These are phyloP conservation scores for Nowickia ferox DNA, from an alignment of 2,888 invertebrate genomes.

Conservation along the genomic window DNA sequence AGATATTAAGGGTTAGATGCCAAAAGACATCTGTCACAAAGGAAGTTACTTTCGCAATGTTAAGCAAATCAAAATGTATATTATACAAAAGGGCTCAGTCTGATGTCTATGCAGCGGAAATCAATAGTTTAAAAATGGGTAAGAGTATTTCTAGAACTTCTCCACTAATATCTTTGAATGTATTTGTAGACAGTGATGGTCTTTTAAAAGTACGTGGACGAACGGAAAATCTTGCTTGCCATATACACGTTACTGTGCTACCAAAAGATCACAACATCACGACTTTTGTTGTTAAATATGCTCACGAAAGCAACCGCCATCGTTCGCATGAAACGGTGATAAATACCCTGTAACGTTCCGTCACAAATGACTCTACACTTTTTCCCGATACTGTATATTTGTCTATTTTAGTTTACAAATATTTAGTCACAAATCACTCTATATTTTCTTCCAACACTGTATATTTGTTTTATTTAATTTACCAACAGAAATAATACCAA, in stretches of 20 bases:
- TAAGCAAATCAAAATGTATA: not conserved
- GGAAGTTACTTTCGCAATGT: not conserved
- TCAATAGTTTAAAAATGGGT: constrained; percentile 29
- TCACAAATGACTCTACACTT: no score
- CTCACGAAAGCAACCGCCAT: constrained; percentile 61
- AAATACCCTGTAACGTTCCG: no score
- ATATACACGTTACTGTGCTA: constrained; percentile 34
- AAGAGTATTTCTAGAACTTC: constrained; percentile 24
- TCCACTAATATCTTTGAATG: constrained; percentile 51
- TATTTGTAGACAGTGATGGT: constrained; percentile 52
- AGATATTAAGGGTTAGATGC: constrained; percentile 5
- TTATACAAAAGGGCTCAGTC: constrained; percentile 30
- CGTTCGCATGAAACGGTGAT: constrained; percentile 61
- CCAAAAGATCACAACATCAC: constrained; percentile 56
- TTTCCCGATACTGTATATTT: no score
- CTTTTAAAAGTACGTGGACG: constrained; percentile 49
- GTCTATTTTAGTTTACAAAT: no score
- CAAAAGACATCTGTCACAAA: not conserved
- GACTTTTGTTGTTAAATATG: constrained; percentile 67
- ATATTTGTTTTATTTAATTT: no score
- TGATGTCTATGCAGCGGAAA: not conserved
- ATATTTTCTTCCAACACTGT: no score
- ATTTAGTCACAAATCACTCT: no score
- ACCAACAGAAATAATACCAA: no score
- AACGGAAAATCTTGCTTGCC: constrained; percentile 45